These are phyloP conservation scores for Limnodromus scolopaceus DNA, from an alignment of 2,797 vertebrate genomes.

Conservation along the genomic window DNA sequence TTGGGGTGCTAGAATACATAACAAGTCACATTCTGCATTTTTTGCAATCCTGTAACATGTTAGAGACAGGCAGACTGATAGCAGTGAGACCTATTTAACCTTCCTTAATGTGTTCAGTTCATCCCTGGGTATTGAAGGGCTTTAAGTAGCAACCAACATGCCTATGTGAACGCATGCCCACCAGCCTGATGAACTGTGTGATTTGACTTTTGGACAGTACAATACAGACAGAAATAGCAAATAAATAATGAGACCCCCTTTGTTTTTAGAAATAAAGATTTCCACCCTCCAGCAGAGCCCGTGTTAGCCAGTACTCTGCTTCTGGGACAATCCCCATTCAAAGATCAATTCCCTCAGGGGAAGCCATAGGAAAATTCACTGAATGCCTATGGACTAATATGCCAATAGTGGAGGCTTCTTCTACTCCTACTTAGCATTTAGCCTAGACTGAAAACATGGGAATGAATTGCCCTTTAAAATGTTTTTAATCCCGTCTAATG, in stretches of 20 bases:
- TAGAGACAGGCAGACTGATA: background rate
- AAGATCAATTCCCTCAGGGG: background rate
- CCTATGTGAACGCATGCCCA: background rate
- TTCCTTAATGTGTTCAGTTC: background rate
- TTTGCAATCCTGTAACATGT: background rate
- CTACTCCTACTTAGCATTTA: background rate
- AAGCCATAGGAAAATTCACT: background rate
- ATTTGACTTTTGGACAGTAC: background rate
- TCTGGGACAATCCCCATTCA: background rate
- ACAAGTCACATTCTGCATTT: background rate
- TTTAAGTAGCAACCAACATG: background rate
- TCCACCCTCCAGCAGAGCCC: background rate
- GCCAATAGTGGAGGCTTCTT: background rate
- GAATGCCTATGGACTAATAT: background rate
- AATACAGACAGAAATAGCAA: background rate
- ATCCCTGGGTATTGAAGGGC: background rate
- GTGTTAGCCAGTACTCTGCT: background rate
- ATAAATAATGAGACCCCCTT: background rate
- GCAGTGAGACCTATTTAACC: background rate
- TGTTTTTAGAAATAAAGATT: background rate
- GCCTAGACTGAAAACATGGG: background rate
- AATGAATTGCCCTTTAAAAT: background rate
- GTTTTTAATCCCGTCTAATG: background rate
- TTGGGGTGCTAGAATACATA: background rate
- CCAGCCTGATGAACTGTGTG: background rate